Evolutionary conservation across 2,888 invertebrate species (phyloP).

Genomic region (Thera britannica): DNA sequence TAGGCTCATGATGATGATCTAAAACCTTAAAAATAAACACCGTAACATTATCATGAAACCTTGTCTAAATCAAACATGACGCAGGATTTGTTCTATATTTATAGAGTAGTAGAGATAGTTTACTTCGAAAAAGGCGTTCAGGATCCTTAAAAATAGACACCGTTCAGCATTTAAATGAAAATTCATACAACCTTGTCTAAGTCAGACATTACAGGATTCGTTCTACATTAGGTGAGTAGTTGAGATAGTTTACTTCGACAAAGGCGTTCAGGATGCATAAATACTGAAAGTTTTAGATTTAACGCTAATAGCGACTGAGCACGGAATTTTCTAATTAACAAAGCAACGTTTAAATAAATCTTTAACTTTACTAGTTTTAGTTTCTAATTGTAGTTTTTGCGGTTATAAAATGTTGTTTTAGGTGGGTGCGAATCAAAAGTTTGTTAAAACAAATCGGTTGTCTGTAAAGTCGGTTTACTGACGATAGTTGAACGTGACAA

Average conservation of each 20-base stretch:
- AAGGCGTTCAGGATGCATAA: conserved; percentile 25
- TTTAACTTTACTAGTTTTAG: conserved; percentile 22
- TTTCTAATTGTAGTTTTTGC: conserved; percentile 20
- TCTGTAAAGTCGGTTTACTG: no score
- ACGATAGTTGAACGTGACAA: no score
- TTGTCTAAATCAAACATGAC: no score
- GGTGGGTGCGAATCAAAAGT: no score
- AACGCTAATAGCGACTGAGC: conserved; percentile 39
- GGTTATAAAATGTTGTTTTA: conserved; percentile 16
- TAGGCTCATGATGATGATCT: no score
- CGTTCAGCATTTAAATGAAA: conserved; percentile 2
- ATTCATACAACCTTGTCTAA: conserved; percentile 6
- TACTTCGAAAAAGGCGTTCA: background rate
- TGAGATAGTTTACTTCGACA: conserved; percentile 19
- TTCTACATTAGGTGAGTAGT: background rate
- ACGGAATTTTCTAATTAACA: conserved; percentile 49
- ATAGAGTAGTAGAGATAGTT: no score
- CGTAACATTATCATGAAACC: no score
- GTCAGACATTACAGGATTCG: background rate
- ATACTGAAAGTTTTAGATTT: conserved; percentile 23
- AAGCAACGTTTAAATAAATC: conserved; percentile 31
- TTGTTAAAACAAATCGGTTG: no score
- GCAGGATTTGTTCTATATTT: no score
- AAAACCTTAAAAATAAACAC: no score
- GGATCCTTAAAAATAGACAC: conserved; percentile 9